Base-by-base conservation (phyloP, 2,888 invertebrate species). In the Tanaodytes sp. region DNA sequence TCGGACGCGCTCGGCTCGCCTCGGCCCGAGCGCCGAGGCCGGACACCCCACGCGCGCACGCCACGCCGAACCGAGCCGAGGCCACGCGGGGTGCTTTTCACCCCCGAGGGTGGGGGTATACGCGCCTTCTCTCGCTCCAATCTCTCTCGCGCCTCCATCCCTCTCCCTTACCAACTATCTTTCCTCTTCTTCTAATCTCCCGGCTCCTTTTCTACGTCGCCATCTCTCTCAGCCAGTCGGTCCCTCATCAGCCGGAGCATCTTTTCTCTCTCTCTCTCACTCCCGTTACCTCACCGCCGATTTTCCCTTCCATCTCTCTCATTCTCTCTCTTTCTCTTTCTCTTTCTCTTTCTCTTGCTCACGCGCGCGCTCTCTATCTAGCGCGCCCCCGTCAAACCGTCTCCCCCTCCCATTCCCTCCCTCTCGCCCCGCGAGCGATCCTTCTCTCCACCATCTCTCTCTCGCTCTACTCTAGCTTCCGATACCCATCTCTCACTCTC, bases 1-100 rank as follows among this genome's bases (percentile, higher is more conserved):
- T 79, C 83, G 83, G 83, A 79, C 80, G 80, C 77, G 77, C 76
- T 83, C 83, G 83, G 83, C 75, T 78, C 78, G 76, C 59, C 73
- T 79, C 80, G 80, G 64, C 76, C 78, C 54, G 68, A 42, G 36
- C 66, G 51, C 69, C 58, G 71, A 66, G 62, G 75, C 77, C 82
- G 84, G 82, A 82, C 82, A 83, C 81, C 79, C 79, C 78, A 76
- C 79, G 77, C 76, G 75, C 69, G 66, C 68, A 55, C 68, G 45
- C 42, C 49, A 12, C 33, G 33, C 33, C 23, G 23, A 23, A 8
- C 4, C 23, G 23, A 23, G 23, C 4, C 23, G 23, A 23, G 23
- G 76, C 18, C 42, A 16, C 52, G 14, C 52, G 73, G 79, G 80
- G 80, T 80, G 76, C 77, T 80, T 81, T 81, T 79, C 79, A 79